Conservation (phyloP, 2,888 invertebrate genomes). For the Terebella lapidaria region DNA sequence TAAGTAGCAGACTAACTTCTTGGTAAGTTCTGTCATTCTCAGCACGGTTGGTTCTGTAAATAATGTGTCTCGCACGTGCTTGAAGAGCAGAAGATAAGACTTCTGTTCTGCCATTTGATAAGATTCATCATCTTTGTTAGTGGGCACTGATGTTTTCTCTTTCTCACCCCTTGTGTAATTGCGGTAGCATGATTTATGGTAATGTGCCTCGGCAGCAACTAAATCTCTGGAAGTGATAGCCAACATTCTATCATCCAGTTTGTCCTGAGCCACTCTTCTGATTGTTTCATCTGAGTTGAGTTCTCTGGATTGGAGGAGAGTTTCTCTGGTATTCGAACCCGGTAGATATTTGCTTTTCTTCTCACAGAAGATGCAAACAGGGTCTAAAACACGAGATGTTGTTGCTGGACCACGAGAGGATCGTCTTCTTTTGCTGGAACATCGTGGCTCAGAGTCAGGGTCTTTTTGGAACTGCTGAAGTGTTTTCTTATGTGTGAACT, state of each 20-base stretch:
- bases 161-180: background rate
- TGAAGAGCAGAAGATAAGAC: background rate
- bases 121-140: background rate
- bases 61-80: background rate
- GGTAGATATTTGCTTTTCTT: background rate
- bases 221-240: background rate
- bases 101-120: background rate
- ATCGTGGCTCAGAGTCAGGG: no score
- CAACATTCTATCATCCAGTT: background rate
- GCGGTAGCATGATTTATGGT: slow-evolving; percentile 3
- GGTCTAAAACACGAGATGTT: background rate
- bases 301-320: background rate
- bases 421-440: no score
- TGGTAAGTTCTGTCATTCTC: background rate
- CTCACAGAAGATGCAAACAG: background rate
- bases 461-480: background rate
- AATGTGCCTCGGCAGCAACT: slow-evolving; percentile 6
- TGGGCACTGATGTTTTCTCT: background rate
- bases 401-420: no score
- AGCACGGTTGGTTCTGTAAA: background rate
- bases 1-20: background rate
- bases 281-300: background rate
- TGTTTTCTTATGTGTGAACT: background rate
- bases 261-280: background rate
- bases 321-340: background rate